Evolutionary conservation across 2,888 invertebrate genomes (phyloP).

Genomic region (Drosophila pseudotakahashii): DNA sequence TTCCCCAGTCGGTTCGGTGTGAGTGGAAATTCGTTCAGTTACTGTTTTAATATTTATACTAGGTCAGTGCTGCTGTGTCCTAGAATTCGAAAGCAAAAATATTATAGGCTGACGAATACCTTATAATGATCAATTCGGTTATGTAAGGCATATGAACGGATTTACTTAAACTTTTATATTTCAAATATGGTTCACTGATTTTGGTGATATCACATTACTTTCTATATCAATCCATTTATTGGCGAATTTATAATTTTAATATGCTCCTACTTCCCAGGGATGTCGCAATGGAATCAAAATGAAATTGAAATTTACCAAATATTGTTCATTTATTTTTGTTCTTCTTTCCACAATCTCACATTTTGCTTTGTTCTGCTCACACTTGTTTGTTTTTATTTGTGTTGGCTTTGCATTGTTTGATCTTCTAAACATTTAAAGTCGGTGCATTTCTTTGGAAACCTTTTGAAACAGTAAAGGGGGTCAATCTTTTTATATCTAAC

Average conservation of each 20-base stretch:
- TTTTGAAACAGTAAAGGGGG: background rate
- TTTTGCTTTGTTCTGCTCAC: background rate
- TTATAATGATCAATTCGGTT: background rate
- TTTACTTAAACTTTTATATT: too few relatives aligned
- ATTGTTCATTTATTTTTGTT: background rate
- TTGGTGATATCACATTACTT: too few relatives aligned
- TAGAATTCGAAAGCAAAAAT: background rate
- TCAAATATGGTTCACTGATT: too few relatives aligned
- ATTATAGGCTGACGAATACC: background rate
- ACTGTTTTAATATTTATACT: conserved; percentile 47
- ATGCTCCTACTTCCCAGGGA: background rate
- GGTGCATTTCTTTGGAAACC: background rate
- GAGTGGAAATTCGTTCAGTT: conserved; percentile 26
- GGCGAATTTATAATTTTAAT: too few relatives aligned
- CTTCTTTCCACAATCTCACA: background rate
- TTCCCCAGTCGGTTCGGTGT: conserved; percentile 17
- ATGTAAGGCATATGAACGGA: background rate
- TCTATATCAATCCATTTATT: too few relatives aligned
- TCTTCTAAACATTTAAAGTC: background rate
- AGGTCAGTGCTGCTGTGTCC: conserved; percentile 10
- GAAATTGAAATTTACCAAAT: conserved; percentile 2
- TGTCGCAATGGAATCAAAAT: conserved; percentile 1
- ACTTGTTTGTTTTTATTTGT: conserved; percentile 3
- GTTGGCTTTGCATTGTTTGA: conserved; percentile 7
- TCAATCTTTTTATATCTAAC: background rate